Evolutionary conservation across 2,797 vertebrate genomes (phyloP).

Genomic region (Gila robusta): DNA sequence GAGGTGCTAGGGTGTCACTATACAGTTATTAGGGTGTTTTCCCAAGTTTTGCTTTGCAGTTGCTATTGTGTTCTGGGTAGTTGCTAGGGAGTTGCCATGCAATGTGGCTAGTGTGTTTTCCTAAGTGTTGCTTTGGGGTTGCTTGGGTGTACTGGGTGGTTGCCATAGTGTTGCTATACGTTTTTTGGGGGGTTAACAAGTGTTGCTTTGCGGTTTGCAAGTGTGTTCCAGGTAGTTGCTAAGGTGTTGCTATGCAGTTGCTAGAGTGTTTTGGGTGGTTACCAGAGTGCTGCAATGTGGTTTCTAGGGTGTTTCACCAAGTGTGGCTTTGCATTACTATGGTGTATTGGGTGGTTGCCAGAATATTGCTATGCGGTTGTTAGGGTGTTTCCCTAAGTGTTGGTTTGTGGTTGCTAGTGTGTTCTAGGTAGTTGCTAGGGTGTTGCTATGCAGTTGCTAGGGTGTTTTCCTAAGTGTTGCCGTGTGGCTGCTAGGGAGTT

Average conservation of each 20-base stretch:
- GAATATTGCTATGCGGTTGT: no score
- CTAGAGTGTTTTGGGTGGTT: neutral
- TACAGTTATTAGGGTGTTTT: neutral
- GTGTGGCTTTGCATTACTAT: no score
- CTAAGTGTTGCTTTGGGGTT: neutral
- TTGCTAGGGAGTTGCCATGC: neutral
- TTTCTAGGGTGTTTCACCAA: neutral
- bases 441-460: neutral
- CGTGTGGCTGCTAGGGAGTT: neutral
- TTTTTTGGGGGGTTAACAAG: neutral
- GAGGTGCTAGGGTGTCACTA: neutral
- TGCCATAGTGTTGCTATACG: neutral
- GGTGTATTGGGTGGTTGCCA: no score
- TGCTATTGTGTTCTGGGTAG: neutral
- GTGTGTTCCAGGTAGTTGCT: neutral
- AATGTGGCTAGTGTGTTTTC: neutral
- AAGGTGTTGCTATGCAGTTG: neutral
- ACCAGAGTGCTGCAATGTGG: neutral
- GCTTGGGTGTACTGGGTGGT: neutral
- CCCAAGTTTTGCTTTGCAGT: neutral
- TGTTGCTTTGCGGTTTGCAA: neutral
- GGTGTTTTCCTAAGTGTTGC: neutral
- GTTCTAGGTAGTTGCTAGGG: neutral
- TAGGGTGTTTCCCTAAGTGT: no score
- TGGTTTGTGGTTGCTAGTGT: neutral